Evolutionary conservation across 2,113 vertebrate species (phyloP).

Genomic region (Coracopsis vasa): DNA sequence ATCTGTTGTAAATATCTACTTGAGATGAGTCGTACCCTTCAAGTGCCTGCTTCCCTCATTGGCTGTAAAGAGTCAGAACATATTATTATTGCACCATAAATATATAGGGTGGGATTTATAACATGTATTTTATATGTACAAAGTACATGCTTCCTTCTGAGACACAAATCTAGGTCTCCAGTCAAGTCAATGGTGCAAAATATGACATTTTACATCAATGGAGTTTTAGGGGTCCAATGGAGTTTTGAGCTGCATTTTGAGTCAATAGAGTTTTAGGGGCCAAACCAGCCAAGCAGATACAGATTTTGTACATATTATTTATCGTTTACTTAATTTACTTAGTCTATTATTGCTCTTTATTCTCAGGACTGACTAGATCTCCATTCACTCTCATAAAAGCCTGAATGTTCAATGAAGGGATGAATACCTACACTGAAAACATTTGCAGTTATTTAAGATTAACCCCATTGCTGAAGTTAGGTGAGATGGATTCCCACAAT

Average conservation of each 20-base stretch:
- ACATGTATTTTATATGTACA: background rate
- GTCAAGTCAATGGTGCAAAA: background rate
- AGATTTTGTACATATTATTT: background rate
- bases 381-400: background rate
- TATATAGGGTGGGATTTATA: background rate
- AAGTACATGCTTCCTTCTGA: background rate
- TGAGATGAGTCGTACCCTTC: background rate
- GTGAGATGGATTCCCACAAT: background rate
- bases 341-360: background rate
- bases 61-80: background rate
- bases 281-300: background rate
- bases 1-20: background rate
- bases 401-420: background rate
- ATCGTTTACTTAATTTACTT: background rate
- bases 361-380: background rate
- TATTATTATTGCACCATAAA: background rate
- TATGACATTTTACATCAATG: background rate
- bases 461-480: background rate
- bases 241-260: no score
- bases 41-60: background rate
- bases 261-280: background rate
- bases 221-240: background rate
- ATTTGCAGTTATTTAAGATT: background rate
- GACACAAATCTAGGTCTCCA: background rate
- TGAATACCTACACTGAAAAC: background rate